These are phyloP conservation scores for Aleiodes testaceus DNA, from an alignment of 2,888 invertebrate genomes.

Conservation along the genomic window DNA sequence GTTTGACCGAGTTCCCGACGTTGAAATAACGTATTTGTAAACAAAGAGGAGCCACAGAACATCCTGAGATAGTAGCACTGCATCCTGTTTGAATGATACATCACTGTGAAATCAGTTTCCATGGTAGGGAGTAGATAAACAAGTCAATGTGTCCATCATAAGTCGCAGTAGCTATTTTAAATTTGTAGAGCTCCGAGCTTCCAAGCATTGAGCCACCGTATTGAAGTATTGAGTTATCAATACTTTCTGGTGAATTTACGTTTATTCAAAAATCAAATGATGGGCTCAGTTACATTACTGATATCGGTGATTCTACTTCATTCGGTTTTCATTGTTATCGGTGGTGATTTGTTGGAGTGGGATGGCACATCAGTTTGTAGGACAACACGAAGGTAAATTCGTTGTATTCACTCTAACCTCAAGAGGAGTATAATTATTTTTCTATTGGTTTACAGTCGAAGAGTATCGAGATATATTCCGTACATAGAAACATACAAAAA, in stretches of 20 bases:
- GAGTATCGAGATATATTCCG: conserved; percentile 34
- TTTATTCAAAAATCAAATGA: background rate
- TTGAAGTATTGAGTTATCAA: background rate
- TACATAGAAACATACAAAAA: conserved; percentile 42
- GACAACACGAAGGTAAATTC: conserved; percentile 26
- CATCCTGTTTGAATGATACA: conserved; percentile 37
- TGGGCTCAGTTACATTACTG: background rate
- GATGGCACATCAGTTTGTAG: conserved; percentile 33
- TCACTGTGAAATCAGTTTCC: background rate
- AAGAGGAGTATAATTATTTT: background rate
- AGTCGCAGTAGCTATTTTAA: background rate
- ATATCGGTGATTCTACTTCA: background rate
- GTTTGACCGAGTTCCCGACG: background rate
- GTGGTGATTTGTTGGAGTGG: conserved; percentile 7
- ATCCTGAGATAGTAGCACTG: conserved; percentile 30
- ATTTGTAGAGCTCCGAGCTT: background rate
- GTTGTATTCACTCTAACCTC: background rate
- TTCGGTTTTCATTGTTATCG: background rate
- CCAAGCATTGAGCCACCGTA: background rate
- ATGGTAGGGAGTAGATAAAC: conserved; percentile 13
- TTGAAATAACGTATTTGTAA: background rate
- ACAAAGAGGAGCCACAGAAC: conserved; percentile 1
- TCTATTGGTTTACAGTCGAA: conserved; percentile 24
- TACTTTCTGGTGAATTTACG: background rate
- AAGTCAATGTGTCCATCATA: conserved; percentile 6